phyloP scores from a whole-genome alignment of 2,797 vertebrate species.

The Cynodonichthys magdalenae region DNA sequence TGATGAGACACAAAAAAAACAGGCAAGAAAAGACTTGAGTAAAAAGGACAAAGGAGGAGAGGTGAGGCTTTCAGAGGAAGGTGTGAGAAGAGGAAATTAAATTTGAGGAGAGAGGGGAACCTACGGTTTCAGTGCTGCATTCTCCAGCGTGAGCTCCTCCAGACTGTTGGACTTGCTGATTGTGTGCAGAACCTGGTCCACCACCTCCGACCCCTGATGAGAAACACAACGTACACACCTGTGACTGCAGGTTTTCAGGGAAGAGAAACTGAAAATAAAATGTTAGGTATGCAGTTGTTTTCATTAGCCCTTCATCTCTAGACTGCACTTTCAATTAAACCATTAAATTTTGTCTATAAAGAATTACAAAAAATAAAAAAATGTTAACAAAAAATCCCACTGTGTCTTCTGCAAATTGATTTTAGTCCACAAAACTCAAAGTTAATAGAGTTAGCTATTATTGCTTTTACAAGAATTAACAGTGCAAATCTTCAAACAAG shows the following conservation, averaged over 20 bases:
- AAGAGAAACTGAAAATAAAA: neutral
- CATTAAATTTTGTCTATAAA: neutral
- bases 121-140: conserved; percentile 90
- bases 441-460: neutral
- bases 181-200: conserved; percentile 91
- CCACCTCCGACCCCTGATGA: conserved; percentile 88
- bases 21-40: neutral
- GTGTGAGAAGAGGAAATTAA: conserved; percentile 33
- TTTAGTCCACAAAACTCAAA: neutral
- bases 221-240: neutral
- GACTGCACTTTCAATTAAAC: neutral
- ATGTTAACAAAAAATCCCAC: neutral
- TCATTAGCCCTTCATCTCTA: neutral
- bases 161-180: conserved; percentile 91
- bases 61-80: conserved; percentile 8
- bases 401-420: neutral
- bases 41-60: conserved; percentile 21
- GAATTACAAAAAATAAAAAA: neutral
- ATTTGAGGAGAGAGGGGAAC: conserved; percentile 54
- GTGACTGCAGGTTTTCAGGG: neutral
- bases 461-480: neutral
- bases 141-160: conserved; percentile 92
- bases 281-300: neutral
- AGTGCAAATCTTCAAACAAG: neutral
- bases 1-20: conserved; percentile 17